Conservation (phyloP, 2,888 invertebrate genomes). For the Acleris holmiana region DNA sequence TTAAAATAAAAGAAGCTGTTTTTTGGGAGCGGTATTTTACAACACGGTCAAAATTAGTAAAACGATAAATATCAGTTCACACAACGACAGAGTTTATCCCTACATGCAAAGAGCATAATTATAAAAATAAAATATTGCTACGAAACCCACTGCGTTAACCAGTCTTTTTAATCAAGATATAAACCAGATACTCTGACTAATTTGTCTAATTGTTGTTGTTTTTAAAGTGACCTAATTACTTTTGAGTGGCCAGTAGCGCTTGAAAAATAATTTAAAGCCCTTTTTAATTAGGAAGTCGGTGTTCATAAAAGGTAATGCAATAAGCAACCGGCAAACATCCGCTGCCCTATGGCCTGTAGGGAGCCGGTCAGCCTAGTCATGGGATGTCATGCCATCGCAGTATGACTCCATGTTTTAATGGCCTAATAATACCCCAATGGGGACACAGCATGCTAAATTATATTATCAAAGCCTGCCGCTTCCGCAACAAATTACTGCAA, state of each 20-base stretch:
- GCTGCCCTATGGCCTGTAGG: conserved; percentile 3
- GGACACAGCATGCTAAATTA: conserved; percentile 10
- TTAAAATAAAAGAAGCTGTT: too few species aligned
- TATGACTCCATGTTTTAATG: conserved; percentile 24
- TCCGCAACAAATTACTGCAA: conserved; percentile 27
- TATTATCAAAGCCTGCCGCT: conserved; percentile 24
- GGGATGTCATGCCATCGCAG: conserved; percentile 12
- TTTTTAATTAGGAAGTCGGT: conserved; percentile 27
- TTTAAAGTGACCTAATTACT: conserved; percentile 16
- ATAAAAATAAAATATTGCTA: too few species aligned
- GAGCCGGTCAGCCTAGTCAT: conserved; percentile 11
- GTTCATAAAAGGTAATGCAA: conserved; percentile 15
- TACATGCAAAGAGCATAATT: too few species aligned
- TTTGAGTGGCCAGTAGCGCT: conserved; percentile 4
- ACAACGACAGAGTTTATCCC: too few species aligned
- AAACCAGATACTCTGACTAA: not conserved
- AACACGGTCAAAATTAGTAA: too few species aligned
- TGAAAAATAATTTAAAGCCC: conserved; percentile 15
- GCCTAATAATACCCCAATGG: conserved; percentile 22
- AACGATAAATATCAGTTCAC: too few species aligned
- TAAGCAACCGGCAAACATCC: conserved; percentile 25
- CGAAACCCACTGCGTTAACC: too few species aligned
- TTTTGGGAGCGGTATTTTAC: too few species aligned
- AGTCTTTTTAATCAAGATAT: not conserved
- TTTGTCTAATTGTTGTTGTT: not conserved